Conservation (phyloP, 2,113 vertebrate genomes). For the Macaca fascicularis region DNA sequence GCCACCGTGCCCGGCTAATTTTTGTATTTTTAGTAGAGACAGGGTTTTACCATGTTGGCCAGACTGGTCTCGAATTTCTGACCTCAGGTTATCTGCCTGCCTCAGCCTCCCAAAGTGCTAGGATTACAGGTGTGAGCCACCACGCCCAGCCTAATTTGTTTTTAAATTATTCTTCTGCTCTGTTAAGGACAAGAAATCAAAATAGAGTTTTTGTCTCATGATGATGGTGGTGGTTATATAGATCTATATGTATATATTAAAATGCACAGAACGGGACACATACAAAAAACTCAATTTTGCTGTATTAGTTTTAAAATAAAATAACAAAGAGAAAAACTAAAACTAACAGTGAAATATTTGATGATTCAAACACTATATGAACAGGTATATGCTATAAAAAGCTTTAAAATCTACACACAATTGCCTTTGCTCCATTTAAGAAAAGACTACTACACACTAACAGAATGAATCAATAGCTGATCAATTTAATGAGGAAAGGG, state of each 20-base stretch:
- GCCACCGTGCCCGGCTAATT: no score
- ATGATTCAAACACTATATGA: background rate
- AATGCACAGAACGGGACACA: constrained; percentile 23
- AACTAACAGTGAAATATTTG: background rate
- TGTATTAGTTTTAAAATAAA: constrained; percentile 45
- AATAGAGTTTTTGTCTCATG: background rate
- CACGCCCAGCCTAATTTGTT: background rate
- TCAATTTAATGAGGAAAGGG: background rate
- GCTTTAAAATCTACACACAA: background rate
- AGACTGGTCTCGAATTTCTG: no score
- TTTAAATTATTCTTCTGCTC: constrained; percentile 19
- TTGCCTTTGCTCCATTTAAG: constrained; percentile 3
- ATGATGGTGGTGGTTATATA: background rate
- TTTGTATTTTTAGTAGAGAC: no score
- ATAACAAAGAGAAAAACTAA: background rate
- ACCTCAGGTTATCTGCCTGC: no score
- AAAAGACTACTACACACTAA: background rate
- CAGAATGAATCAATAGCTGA: constrained; percentile 15
- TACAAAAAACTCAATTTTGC: background rate
- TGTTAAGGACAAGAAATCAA: constrained; percentile 2
- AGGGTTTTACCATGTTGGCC: no score
- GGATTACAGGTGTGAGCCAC: no score
- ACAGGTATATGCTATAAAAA: background rate
- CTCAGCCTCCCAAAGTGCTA: no score
- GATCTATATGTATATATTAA: background rate